Base-by-base conservation (phyloP, 2,113 vertebrate species). In the Grammomys surdaster region DNA sequence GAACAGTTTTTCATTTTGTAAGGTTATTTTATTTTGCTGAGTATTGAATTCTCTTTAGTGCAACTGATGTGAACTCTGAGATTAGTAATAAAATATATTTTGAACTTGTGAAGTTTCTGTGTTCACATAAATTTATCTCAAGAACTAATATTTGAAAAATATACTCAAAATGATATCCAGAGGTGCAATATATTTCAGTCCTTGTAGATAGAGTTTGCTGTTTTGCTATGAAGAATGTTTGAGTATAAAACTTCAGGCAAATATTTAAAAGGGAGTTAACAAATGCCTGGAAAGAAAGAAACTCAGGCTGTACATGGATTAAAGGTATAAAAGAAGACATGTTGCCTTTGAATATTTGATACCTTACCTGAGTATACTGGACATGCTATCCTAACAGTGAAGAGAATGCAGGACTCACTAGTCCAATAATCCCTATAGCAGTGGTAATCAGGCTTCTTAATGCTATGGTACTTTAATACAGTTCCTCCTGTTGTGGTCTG, bases 71-170 rank as follows among this genome's bases (percentile, higher is more conserved):
- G 40, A 69, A 93, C 67, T 80, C 28, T 93, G 56, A 80, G 11
- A 93, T 89, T 81, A 89, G 48, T 80, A 72, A 91, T 73, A 80
- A 85, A 93, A 89, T 46, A 77, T 33, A 80, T 63, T 72, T 89
- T 91, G 56, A 75, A 63, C 19, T 73, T 31, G 10, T 75, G 46
- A 93, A 95, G 28, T 75, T 91, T 43, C 26, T 8, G 22, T 75
- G 2, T 22, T 91, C 65, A 73, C n/a, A 46, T 84, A 70, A 95
- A 88, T 77, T 88, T 91, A 77, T 72, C 84, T 73, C 86, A 88
- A 72, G 33, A 88, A 73, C 76, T 67, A 78, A 22, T 60, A 28
- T 60, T 91, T 93, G 17, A 84, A 51, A 93, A 36, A 91, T 31
- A 0, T 8, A 51, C 16, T 65, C 40, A 72, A 40, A 9, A 43